These are phyloP conservation scores for Meteorus sp. DNA, from an alignment of 1,140 invertebrate genomes.

Conservation along the genomic window DNA sequence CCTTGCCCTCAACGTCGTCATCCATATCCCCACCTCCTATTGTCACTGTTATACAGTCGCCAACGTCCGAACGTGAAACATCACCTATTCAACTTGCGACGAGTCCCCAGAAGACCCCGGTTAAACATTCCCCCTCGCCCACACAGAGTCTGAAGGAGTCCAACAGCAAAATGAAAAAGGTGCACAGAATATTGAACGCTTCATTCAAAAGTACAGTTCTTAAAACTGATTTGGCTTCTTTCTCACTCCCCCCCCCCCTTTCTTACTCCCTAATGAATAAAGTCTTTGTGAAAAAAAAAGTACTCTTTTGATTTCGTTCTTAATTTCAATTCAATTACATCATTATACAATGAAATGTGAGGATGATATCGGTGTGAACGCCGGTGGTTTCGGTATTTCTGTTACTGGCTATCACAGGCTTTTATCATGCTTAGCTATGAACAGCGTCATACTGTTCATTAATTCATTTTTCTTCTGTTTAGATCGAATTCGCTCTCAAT, in stretches of 20 bases:
- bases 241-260: neutral
- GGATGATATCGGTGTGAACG: too few species aligned
- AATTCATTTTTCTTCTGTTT: too few species aligned
- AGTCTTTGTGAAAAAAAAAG: too few species aligned
- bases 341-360: too few species aligned
- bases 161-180: conserved; percentile 65
- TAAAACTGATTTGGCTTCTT: conserved; percentile 12
- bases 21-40: conserved; percentile 58
- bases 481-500: too few species aligned
- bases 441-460: too few species aligned
- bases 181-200: conserved; percentile 46
- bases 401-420: too few species aligned
- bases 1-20: conserved; percentile 58
- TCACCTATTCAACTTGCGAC: conserved; percentile 51
- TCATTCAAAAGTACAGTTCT: too few species aligned
- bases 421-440: too few species aligned
- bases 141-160: conserved; percentile 65
- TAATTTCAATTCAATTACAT: too few species aligned
- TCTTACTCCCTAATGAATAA: neutral
- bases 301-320: conserved; percentile 4
- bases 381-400: too few species aligned
- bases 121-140: conserved; percentile 59
- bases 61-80: conserved; percentile 50
- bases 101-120: conserved; percentile 56
- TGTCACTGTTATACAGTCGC: conserved; percentile 53